Conservation (phyloP, 2,113 vertebrate species). For the Megaleporinus macrocephalus region DNA sequence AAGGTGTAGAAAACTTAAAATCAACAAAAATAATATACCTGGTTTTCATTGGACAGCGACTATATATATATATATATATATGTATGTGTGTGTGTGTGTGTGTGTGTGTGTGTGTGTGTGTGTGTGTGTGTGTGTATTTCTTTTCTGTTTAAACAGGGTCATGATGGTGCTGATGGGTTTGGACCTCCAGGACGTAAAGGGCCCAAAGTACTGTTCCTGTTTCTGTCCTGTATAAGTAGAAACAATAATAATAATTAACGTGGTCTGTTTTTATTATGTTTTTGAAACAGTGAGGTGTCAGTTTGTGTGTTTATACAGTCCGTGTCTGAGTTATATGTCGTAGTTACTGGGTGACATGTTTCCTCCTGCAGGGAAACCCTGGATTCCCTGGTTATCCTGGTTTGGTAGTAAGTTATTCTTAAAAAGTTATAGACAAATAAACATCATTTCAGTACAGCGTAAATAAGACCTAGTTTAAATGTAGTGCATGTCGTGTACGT, state of each 20-base stretch:
- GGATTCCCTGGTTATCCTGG: constrained; percentile 85
- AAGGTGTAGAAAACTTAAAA: no score
- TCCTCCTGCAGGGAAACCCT: constrained; percentile 75
- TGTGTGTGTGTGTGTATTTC: no score
- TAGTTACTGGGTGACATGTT: constrained; percentile 35
- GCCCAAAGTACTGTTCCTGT: constrained; percentile 68
- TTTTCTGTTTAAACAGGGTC: constrained; percentile 56
- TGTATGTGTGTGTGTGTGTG: no score
- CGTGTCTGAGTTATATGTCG: neutral
- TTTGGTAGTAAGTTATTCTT: constrained; percentile 69
- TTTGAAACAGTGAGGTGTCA: neutral
- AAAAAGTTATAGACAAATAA: neutral
- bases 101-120: no score
- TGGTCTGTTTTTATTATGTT: no score
- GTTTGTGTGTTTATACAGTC: neutral
- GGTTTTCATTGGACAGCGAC: no score
- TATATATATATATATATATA: no score
- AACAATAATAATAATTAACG: neutral
- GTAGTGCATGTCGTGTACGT: neutral
- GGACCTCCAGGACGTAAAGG: constrained; percentile 77
- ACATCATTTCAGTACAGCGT: neutral
- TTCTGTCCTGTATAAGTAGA: neutral
- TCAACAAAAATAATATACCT: no score
- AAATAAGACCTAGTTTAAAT: neutral
- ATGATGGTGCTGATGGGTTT: constrained; percentile 68